A percentile compares a stretch with the other conserved stretches of the same genome.
Conservation (phyloP, 1,140 invertebrate genomes). For the Drosophila aff. region DNA sequence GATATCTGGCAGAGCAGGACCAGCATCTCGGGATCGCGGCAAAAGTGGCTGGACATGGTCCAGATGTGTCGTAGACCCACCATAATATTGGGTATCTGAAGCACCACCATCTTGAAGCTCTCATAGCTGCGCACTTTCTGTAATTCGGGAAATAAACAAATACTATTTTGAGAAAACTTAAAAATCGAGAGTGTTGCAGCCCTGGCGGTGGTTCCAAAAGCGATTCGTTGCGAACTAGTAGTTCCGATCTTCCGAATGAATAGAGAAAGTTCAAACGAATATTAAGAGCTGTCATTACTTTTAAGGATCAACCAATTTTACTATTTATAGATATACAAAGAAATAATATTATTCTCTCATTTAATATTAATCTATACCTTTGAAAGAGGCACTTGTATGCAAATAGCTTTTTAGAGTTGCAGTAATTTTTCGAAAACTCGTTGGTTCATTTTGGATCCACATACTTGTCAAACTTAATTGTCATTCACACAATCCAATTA, state of each 20-base stretch:
- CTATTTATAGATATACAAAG: too few species aligned
- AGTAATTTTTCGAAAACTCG: background rate
- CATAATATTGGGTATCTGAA: constrained; percentile 91
- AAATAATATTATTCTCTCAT: too few species aligned
- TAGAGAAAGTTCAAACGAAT: background rate
- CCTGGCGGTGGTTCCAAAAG: background rate
- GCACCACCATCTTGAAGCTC: constrained; percentile 89
- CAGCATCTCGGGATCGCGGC: constrained; percentile 90
- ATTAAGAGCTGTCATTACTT: too few species aligned
- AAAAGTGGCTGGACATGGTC: constrained; percentile 91
- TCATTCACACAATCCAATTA: background rate
- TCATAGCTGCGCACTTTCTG: constrained; percentile 90
- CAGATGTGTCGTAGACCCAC: constrained; percentile 94
- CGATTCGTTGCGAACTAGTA: background rate
- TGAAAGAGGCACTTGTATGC: too few species aligned
- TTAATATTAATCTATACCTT: too few species aligned
- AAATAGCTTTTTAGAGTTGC: background rate
- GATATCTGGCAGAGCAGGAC: constrained; percentile 92
- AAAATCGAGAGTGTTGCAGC: too few species aligned
- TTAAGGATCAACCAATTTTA: too few species aligned
- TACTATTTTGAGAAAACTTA: background rate
- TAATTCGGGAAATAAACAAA: background rate
- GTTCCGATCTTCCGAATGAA: background rate
- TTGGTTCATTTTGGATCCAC: background rate
- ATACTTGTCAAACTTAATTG: background rate